Percentiles rank a stretch among this genome's conserved stretches.
Evolutionary conservation across 1,140 invertebrate genomes (phyloP).

Genomic region (Aphis gossypii): DNA sequence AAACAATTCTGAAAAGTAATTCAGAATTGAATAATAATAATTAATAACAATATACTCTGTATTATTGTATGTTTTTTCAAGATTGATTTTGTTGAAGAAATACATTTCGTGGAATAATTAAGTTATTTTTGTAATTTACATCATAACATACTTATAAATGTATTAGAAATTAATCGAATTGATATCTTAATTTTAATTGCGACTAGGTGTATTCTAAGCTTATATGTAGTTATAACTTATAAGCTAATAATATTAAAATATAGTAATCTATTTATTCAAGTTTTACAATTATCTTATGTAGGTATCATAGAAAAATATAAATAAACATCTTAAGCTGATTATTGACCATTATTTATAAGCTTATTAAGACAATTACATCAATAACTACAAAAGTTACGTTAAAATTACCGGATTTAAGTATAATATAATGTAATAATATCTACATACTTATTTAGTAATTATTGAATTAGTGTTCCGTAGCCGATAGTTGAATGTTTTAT

Average conservation of each 20-base stretch:
- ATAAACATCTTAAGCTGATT: neutral
- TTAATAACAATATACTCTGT: neutral
- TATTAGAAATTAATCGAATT: no score
- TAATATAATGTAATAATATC: neutral
- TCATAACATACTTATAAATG: no score
- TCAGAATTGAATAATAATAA: neutral
- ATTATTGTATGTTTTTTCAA: neutral
- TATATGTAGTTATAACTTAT: no score
- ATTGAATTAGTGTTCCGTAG: no score
- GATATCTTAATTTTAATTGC: no score
- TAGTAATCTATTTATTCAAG: neutral
- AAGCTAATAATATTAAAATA: no score
- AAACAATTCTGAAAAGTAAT: conserved; percentile 61
- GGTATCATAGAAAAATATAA: neutral
- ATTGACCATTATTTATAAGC: neutral
- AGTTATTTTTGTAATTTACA: no score
- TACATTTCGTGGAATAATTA: no score
- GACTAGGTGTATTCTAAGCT: no score
- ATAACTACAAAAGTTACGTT: neutral
- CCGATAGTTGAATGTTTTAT: no score
- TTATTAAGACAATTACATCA: neutral
- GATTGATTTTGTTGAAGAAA: no score
- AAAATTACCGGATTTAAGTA: neutral
- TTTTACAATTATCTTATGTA: neutral
- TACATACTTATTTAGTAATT: no score